Base-by-base conservation (phyloP, 1,140 invertebrate genomes). In the Pogonomyrmex californicus region DNA sequence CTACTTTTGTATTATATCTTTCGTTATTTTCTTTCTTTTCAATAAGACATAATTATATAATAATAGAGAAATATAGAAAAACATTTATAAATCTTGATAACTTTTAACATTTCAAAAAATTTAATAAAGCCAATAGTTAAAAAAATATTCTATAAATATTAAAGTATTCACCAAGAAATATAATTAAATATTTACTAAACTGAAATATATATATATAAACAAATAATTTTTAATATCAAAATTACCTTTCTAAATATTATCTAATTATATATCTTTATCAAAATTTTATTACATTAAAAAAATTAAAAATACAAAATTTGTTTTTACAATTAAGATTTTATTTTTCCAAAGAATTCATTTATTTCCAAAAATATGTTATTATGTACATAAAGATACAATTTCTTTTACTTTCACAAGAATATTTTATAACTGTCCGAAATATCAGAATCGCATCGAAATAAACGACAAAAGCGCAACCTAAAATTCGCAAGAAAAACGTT, bases 401-500 rank as follows among this genome's bases (percentile, higher is more conserved):
- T 36, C 14, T 70, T 56, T 49, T 4, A 51, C 3, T 38, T 54
- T 14, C 2, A 47, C 17, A 14, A 60, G 47, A 60, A 60, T 49
- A 62, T 83, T 47, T 36, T 44, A 3, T n/a, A 36, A 65, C 44
- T 47, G 33, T 12, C 14, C 12, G n/a, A 75, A 75, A 60, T 33
- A 83, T 75, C 54, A 60, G 51, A 70, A 44, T 17, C 36, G 77
- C 6, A 73, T 82, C 41, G 66, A 51, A 73, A 60, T 83, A 49
- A 62, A 60, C 33, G 63, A 47, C 23, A 51, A 79, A 62, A 86
- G 51, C 83, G 73, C 73, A 23, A 47, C 41, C 41, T 6, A 79
- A 83, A 82, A 81, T 60, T 85, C 75, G 54, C 77, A 58, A 58
- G 78, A 79, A 68, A 87, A 86, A 85, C 62, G 76, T 49, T 78